Evolutionary conservation across 2,797 vertebrate species (phyloP).

Genomic region (Jordanella pulchra): DNA sequence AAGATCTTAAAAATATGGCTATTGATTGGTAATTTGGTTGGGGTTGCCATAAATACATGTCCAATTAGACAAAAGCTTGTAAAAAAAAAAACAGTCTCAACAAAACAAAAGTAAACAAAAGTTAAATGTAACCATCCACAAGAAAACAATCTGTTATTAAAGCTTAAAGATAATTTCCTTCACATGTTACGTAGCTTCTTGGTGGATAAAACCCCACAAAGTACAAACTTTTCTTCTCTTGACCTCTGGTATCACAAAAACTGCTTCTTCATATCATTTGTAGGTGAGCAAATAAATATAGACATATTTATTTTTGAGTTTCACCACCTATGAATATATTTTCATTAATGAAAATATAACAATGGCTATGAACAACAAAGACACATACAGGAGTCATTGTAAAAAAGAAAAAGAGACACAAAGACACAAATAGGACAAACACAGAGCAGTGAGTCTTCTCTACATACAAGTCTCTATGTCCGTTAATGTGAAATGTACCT

Average conservation of each 20-base stretch:
- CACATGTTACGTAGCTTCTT: constrained; percentile 10
- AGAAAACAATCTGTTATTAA: constrained; percentile 25
- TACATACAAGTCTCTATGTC: constrained; percentile 99
- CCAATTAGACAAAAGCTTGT: constrained; percentile 58
- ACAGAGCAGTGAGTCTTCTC: constrained; percentile 70
- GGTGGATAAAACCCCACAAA: constrained; percentile 28
- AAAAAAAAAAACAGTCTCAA: constrained; percentile 27
- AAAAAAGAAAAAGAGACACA: constrained; percentile 48
- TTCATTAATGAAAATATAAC: constrained; percentile 43
- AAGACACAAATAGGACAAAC: constrained; percentile 33
- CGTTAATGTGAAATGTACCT: constrained; percentile 96
- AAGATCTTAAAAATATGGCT: constrained; percentile 13
- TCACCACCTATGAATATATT: constrained; percentile 33
- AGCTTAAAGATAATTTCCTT: constrained; percentile 22
- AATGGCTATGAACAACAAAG: constrained; percentile 44
- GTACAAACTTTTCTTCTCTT: constrained; percentile 8
- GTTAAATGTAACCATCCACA: constrained; percentile 34
- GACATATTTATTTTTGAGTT: constrained; percentile 52
- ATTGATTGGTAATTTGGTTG: constrained; percentile 60
- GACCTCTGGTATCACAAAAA: constrained; percentile 74
- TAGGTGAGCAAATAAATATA: constrained; percentile 61
- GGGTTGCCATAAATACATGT: constrained; percentile 80
- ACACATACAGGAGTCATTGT: constrained; percentile 47
- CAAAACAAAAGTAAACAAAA: constrained; percentile 47
- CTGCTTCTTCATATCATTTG: constrained; percentile 78